Base-by-base conservation (phyloP, 1,140 invertebrate species). In the Drosophila pachea region DNA sequence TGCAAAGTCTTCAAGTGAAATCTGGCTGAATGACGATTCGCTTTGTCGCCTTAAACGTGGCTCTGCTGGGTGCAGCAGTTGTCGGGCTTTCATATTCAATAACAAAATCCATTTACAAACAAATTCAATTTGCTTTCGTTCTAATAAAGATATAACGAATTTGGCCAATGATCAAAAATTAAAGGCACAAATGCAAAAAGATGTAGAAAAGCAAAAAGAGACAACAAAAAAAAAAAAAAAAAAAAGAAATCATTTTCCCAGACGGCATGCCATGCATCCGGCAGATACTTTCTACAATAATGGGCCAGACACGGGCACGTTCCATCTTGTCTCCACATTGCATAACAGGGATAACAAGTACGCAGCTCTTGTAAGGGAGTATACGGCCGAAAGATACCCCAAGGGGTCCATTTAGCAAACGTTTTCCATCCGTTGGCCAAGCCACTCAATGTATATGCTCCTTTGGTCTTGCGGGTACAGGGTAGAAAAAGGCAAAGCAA, bases 61-160 rank as follows among this genome's bases (percentile, higher is more conserved):
- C 5, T 42, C 38, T 8, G 22, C 33, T n/a, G 6, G 16, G 9
- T 32, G 12, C 61, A 22, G 22, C 22, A 64, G 53, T 38, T 65
- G 60, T 36, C 47, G 49, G 31, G n/a, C 31, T 35, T 33, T 14
- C 29, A 8, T 32, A 36, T 58, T 56, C 12, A 35, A 31, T 36
- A 42, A 60, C 36, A 68, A 60, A 35, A 9, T 14, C 11, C 22
- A 47, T 22, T 47, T 38, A 8, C 40, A 36, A 53, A 14, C n/a
- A 78, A 78, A 83, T 84, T 83, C 81, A 83, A 83, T 83, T 79
- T 79, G 64, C 68, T 71, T 43, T 55, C 68, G 84, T 79, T 73
- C 78, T 50, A 75, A 78, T 84, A 84, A 78, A 84, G 79, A 83
- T 76, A 74, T 72, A 52, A 52, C 45, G 60, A 73, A 35, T 65